Evolutionary conservation across 37 sponge, comb jelly and placozoan genomes (phyloP), one percentile per base, ranked within the genome.

Genomic region (Beroe forskalii): DNA sequence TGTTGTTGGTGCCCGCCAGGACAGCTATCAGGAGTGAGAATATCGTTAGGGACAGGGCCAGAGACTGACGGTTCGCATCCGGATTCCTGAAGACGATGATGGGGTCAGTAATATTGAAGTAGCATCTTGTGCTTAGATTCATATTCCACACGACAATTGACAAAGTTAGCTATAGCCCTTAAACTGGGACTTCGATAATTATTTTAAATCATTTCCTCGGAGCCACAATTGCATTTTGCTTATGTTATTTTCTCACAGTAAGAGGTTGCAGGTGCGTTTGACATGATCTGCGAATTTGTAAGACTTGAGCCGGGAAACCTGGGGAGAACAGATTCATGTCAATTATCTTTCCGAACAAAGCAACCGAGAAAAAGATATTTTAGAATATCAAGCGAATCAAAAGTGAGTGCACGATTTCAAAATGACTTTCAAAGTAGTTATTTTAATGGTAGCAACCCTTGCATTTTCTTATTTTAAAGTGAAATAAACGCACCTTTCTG

Each of bases 1-100:
- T 80, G 86, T 80, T 80, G 86, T 80, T 80, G 55, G 86, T 41
- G 27, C 86, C 86, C 12, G 86, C 86, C 4, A 80, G 86, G 35
- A 44, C 44, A 4, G 86, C 44, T 23, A 80, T 43, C 25, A 80
- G 44, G 4, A 80, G 12, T 1, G 86, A 41, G 86, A 80, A 80
- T 35, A 80, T 44, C 3, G 35, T 23, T 48, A 80, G 44, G 4
- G 86, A 32, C 40, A 80, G 48, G 38, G 25, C 20, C 55, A 80
- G 40, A 17, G 86, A 23, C 55, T 80, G 43, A 9, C 55, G 44
- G 48, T 8, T n/a, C 31, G 30, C 27, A 8, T 6, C 31, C 4
- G 66, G 66, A 22, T 64, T 64, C 31, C 66, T 64, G 31, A 27
- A 64, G 14, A 23, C 24, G 66, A 22, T 30, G 25, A 30, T 9